Evolutionary conservation across 2,888 invertebrate genomes (phyloP).

Genomic region (Polydrusus cervinus): DNA sequence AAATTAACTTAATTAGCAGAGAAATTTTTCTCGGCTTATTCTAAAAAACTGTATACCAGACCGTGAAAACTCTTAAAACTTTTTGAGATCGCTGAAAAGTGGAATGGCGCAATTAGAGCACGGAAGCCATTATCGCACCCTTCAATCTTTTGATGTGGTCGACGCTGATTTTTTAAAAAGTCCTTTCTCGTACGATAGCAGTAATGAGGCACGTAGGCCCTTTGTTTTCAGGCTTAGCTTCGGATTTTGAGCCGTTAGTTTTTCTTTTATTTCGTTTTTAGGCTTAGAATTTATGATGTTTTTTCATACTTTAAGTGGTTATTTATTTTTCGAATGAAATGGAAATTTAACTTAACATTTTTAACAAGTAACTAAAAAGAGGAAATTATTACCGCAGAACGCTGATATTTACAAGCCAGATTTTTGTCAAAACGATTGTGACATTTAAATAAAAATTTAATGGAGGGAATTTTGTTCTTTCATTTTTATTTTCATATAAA

Average conservation of each 20-base stretch:
- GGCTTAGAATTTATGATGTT: neutral
- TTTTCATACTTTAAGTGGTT: neutral
- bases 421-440: no score
- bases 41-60: constrained; percentile 10
- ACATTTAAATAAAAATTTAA: no score
- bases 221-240: constrained; percentile 15
- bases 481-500: no score
- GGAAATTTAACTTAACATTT: no score
- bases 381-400: no score
- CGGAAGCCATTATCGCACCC: constrained; percentile 50
- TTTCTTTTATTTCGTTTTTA: constrained; percentile 7
- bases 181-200: constrained; percentile 37
- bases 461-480: no score
- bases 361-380: no score
- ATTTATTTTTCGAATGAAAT: neutral
- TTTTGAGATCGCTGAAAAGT: constrained; percentile 36
- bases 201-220: constrained; percentile 49
- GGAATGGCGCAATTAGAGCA: constrained; percentile 51
- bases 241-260: neutral
- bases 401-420: no score
- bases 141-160: constrained; percentile 46
- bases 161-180: constrained; percentile 43
- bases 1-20: constrained; percentile 20
- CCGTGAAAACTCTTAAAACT: constrained; percentile 30
- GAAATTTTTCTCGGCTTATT: constrained; percentile 2